Evolutionary conservation across 2,113 vertebrate species (phyloP), one percentile per base, ranked within the genome.

Genomic region (Trichomycterus rosablanca): DNA sequence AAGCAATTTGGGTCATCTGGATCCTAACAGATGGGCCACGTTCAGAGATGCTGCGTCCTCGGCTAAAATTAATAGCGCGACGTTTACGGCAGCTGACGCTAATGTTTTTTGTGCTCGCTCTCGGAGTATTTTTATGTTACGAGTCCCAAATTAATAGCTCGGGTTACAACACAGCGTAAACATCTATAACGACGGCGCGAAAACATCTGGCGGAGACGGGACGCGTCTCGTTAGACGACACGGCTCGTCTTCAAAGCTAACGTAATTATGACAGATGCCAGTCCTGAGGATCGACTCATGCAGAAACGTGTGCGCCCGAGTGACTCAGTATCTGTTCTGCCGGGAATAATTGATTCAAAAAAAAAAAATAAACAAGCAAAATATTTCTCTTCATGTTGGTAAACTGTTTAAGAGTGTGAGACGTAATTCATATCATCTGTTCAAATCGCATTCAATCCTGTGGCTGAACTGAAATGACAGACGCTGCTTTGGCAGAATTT

Each of bases 141-240:
- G 16, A 55, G 59, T 69, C 35, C 32, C 42, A 58, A 59, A 55
- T 66, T 72, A 71, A 76, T 67, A 28, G 61, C 66, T 70, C 37
- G 44, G 66, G 39, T 75, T 74, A 74, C 74, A 56, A 76, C 74
- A 62, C 73, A 58, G 70, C 62, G 56, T 69, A 80, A 80, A 81
- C 78, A 76, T 69, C 76, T 72, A 81, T 74, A 58, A 45, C 59
- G 67, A 48, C 43, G 72, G 74, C 71, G 63, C 50, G 59, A 63
- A 66, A 73, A 74, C 74, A 77, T 77, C 74, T 83, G 78, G 54
- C 65, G 46, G 53, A 42, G 68, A 72, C 55, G 54, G 59, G 52
- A 59, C 46, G 48, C 48, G 34, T 75, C 73, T 72, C 49, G 74
- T 76, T 79, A 68, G 63, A 68, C 45, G 42, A 48, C 7, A 30